Base-by-base conservation (phyloP, 2,888 invertebrate species). In the Drosophila antonietae region DNA sequence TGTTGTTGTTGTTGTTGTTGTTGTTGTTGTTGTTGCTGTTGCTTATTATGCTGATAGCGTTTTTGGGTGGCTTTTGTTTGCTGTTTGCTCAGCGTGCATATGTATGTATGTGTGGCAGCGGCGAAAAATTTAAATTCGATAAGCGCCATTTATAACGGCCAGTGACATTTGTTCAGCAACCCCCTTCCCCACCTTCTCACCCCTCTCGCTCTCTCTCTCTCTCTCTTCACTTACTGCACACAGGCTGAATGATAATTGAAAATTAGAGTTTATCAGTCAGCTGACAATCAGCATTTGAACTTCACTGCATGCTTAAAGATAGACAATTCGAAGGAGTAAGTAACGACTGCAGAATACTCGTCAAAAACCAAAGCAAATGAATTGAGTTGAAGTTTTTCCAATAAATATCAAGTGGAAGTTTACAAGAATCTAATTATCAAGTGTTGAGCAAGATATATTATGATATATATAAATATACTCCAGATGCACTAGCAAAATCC, bases 21-120 rank as follows among this genome's bases (percentile, higher is more conserved):
- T n/a, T n/a, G n/a, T 53, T 66, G 63, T 18, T 63, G 72, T 55
- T 81, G 68, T 51, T 68, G 33, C 43, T 68, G 66, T 73, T 84
- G 80, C 71, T 85, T 80, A 83, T 78, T 82, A 88, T 85, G 88
- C 88, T 83, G 86, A 85, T 83, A 87, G 82, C 85, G 83, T 83
- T 78, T 83, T 82, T 82, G 81, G 78, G 77, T 78, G 73, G 78
- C 80, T 80, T 79, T 80, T 80, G 78, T 65, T 73, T 70, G 53
- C 64, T 68, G 66, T 68, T 69, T 55, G 60, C 70, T 63, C 35
- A 63, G 52, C 65, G 46, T 62, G 8, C 57, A 37, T 58, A 47
- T 58, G 51, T 57, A 44, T 44, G 37, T 58, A 47, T 60, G 47
- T 43, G 37, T 62, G 43, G 53, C 52, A 61, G 49, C 49, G 49